Base-by-base conservation (phyloP, 2,113 vertebrate genomes). In the Apodemus speciosus region DNA sequence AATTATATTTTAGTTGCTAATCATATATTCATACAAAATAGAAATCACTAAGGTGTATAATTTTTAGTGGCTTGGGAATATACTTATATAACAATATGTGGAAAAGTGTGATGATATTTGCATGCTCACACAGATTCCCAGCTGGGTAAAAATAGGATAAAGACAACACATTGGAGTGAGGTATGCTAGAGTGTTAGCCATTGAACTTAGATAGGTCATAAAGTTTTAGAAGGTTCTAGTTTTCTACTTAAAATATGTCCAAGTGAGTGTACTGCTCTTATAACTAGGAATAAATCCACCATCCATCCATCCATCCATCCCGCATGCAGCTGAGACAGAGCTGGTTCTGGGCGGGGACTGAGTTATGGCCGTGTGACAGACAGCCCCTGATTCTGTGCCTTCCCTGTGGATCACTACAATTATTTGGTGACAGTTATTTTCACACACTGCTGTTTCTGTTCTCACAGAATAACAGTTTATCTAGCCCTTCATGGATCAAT, bases 1-100 rank as follows among this genome's bases (percentile, higher is more conserved):
- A 43, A 86, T 76, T 38, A 51, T 49, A 87, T 60, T 76, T 27
- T 3, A 75, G 72, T 76, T 40, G 85, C 51, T 77, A 51, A 90
- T 46, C 40, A 32, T 68, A 62, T 15, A 69, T 64, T 95, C 25
- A 79, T 21, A 76, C 9, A 83, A 51, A 66, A 8, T 66, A 43
- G 15, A 53, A 43, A 85, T 84, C 49, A 91, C 2, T 81, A 92
- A 73, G 5, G 60, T 69, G n/a, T 94, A 87, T 8, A 89, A 72
- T 85, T 94, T 93, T 94, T 51, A 79, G 89, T 69, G 85, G 88
- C 40, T 46, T 69, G 32, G 25, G 56, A 94, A 91, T 56, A 92
- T 62, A 15, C 7, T 72, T 90, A n/a, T 32, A 2, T 80, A 90
- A 58, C 30, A 84, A 79, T 46, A 85, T 32, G 0, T 7, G 76